Percentiles rank a stretch among this genome's conserved stretches.
phyloP scores from a whole-genome alignment of 2,113 vertebrate species.

The Cavia porcellus region DNA sequence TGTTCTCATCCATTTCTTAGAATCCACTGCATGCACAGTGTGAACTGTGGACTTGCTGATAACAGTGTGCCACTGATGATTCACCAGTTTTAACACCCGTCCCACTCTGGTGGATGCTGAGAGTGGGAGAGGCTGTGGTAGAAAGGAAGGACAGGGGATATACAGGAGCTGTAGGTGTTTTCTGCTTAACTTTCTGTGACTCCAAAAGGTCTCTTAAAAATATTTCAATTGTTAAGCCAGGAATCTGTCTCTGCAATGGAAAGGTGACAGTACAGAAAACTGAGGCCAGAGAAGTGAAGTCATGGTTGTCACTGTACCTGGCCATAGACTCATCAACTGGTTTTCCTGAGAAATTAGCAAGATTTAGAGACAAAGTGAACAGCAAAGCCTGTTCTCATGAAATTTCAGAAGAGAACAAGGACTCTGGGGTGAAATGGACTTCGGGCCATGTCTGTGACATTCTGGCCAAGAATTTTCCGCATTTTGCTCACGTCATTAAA shows the following conservation, averaged over 20 bases:
- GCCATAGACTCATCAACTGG: not conserved
- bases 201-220: not conserved
- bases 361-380: not conserved
- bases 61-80: fast-evolving
- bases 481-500: not conserved
- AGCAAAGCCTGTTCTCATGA: not conserved
- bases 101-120: not conserved
- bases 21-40: not conserved
- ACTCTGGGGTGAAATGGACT: not conserved
- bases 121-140: fast-evolving
- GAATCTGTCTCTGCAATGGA: not conserved
- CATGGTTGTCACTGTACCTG: not conserved
- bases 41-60: not conserved
- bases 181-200: not conserved
- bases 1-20: fast-evolving
- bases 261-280: not conserved
- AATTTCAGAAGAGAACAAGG: not conserved
- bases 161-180: not conserved
- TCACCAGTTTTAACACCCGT: not conserved
- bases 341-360: not conserved
- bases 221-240: not conserved
- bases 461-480: not conserved
- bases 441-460: not conserved
- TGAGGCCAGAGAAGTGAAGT: not conserved
- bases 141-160: fast-evolving